Conservation (phyloP, 2,113 vertebrate species). For the Dicerorhinus sumatrensis region DNA sequence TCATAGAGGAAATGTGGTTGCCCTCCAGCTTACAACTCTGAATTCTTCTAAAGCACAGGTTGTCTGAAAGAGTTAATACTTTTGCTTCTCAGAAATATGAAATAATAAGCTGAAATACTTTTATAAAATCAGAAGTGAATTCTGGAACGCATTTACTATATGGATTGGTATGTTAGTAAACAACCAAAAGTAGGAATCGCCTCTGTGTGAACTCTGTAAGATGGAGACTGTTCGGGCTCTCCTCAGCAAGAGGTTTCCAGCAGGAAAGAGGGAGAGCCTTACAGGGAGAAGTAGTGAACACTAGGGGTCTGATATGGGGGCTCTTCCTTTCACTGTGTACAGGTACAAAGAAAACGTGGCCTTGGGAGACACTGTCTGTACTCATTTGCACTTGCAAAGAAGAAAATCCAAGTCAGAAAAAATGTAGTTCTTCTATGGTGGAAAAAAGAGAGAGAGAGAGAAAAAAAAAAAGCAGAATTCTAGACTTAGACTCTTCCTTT, state of each 20-base stretch:
- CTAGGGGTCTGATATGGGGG: not conserved
- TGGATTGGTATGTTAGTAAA: not conserved
- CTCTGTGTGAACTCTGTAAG: not conserved
- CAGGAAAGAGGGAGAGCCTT: not conserved
- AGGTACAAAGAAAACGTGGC: not conserved
- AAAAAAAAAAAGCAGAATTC: not conserved
- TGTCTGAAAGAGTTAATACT: not conserved
- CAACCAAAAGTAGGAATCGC: not conserved
- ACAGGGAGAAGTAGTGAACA: not conserved
- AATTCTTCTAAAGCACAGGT: constrained; percentile 2
- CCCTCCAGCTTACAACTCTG: not conserved
- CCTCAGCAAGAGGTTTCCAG: not conserved
- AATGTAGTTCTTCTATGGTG: not conserved
- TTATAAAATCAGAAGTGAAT: constrained; percentile 20
- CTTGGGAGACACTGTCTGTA: not conserved
- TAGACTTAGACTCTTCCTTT: not conserved
- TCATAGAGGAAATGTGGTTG: not conserved
- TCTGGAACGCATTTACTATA: not conserved
- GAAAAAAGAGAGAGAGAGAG: not conserved
- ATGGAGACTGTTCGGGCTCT: not conserved
- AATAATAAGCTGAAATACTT: not conserved
- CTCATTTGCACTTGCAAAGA: not conserved
- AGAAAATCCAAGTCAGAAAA: not conserved
- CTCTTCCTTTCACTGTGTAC: not conserved
- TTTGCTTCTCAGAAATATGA: not conserved